Base-by-base conservation (phyloP, 2,888 invertebrate genomes). In the Masnerella sp. region DNA sequence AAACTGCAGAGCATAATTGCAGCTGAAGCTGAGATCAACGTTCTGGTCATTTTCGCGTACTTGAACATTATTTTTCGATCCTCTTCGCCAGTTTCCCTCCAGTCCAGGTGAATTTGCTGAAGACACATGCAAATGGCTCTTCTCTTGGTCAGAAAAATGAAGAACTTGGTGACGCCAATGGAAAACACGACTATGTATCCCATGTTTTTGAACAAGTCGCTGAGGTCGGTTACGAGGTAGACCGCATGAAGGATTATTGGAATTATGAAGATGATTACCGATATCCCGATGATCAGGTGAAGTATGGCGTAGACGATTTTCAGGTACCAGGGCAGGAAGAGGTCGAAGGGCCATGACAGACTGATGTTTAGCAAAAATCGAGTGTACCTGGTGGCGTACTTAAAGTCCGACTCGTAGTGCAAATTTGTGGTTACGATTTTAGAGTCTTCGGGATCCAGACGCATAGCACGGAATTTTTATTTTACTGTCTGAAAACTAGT, bases 1-100 rank as follows among this genome's bases (percentile, higher is more conserved):
- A 30, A 8, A 9, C 58, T 51, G 4, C 49, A 17, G 5, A 17
- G 47, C 58, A 68, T 51, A 2, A 62, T 15, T 7, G 22, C 5
- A 1, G 43, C 5, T 0, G 54, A 32, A 28, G 36, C 42, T 0
- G 30, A 17, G 0, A 28, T 17, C 25, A 40, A 56, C 3, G 30
- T 11, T 8, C 68, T 45, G 5, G 51, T 12, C 12, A 22, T 40
- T 22, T 59, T 58, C 1, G 11, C 47, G 20, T 65, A 52, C 2
- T 36, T 38, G 1, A 52, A 25, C 64, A 71, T 71, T 8, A 59
- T 38, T 40, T 52, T 22, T 0, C 65, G 58, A 40, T 40, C 30
- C 36, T 45, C 40, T 0, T 1, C 1, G 20, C 34, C 9, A 1
- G 14, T 38, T 32, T 65, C 49, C 15, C 47, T 30, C 64, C 65